These are phyloP conservation scores for Corapipo altera DNA, from an alignment of 2,113 vertebrate genomes.

Conservation along the genomic window DNA sequence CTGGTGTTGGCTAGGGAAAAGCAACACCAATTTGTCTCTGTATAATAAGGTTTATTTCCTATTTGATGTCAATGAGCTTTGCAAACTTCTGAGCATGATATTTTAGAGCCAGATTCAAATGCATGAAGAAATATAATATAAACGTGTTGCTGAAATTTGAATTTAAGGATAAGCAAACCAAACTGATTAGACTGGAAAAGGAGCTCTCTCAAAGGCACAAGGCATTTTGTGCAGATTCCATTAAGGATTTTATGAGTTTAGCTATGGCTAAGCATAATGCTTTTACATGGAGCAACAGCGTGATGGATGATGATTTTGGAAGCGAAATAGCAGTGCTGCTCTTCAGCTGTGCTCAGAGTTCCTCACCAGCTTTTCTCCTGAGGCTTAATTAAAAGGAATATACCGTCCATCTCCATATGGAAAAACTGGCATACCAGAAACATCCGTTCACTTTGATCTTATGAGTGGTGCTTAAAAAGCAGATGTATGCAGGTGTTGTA, in stretches of 20 bases:
- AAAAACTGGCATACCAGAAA: neutral
- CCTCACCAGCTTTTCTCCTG: slow-evolving; percentile 7
- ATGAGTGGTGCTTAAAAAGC: neutral
- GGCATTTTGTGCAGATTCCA: neutral
- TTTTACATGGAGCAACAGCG: neutral
- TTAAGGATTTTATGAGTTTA: slow-evolving; percentile 25
- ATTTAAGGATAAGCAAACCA: neutral
- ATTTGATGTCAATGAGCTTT: neutral
- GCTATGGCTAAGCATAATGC: neutral
- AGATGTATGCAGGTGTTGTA: neutral
- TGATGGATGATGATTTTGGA: slow-evolving; percentile 5
- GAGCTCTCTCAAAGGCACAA: neutral
- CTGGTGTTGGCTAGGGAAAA: neutral
- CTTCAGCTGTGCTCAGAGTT: neutral
- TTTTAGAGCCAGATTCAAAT: neutral
- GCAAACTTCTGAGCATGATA: neutral
- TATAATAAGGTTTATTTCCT: neutral
- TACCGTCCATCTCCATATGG: neutral
- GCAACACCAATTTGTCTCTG: neutral
- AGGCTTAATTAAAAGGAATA: slow-evolving; percentile 29
- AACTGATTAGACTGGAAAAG: neutral
- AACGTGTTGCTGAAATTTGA: neutral
- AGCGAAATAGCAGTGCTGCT: neutral
- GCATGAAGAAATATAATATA: neutral
- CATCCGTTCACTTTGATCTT: neutral